Evolutionary conservation across 2,888 invertebrate genomes (phyloP).

Genomic region (Iphiclides podalirius): DNA sequence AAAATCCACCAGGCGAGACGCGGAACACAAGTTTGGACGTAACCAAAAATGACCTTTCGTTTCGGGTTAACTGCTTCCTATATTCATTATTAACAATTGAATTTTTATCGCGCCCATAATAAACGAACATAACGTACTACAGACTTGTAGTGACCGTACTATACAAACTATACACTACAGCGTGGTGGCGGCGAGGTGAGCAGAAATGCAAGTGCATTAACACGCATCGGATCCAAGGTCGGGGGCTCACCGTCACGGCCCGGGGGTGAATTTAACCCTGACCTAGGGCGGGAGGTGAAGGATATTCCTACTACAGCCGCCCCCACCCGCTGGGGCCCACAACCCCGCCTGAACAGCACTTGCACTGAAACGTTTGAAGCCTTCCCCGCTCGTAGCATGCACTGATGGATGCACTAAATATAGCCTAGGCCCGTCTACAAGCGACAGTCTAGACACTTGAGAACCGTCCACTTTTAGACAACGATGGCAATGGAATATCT

Average conservation of each 20-base stretch:
- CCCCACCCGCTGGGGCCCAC: conserved; percentile 51
- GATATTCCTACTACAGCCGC: conserved; percentile 73
- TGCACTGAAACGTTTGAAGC: conserved; percentile 61
- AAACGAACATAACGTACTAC: too few relatives aligned
- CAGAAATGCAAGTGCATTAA: conserved; percentile 29
- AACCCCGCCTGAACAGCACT: conserved; percentile 52
- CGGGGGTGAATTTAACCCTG: conserved; percentile 77
- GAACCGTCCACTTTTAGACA: too few relatives aligned
- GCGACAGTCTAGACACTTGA: too few relatives aligned
- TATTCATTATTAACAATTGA: too few relatives aligned
- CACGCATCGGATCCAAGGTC: conserved; percentile 61
- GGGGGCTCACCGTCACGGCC: conserved; percentile 69
- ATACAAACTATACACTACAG: not conserved
- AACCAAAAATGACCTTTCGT: too few relatives aligned
- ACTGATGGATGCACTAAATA: conserved; percentile 40
- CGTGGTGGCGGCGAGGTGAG: conserved; percentile 14
- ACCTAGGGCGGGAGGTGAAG: conserved; percentile 76
- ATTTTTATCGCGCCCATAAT: too few relatives aligned
- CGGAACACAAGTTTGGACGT: too few relatives aligned
- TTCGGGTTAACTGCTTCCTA: too few relatives aligned
- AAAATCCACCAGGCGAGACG: not conserved
- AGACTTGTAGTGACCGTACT: not conserved
- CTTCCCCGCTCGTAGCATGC: conserved; percentile 60
- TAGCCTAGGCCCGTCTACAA: conserved; percentile 20
- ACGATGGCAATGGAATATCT: too few relatives aligned